These are phyloP conservation scores for Drosophila novamexicana DNA, from an alignment of 1,140 invertebrate genomes.

Conservation along the genomic window DNA sequence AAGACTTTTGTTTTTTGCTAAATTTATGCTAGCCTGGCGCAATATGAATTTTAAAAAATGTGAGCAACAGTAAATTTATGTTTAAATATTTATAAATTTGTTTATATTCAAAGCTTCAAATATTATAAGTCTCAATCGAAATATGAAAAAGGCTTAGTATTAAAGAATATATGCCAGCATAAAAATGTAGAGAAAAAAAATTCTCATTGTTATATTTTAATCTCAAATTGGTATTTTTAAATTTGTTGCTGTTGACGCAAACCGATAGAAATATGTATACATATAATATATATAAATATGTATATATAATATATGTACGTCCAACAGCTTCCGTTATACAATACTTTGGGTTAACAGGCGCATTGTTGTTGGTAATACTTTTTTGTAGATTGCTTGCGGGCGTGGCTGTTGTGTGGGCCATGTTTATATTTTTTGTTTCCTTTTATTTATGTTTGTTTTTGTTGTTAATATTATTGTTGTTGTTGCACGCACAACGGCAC, in stretches of 20 bases:
- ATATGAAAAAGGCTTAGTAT: too few species aligned
- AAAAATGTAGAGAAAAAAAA: too few species aligned
- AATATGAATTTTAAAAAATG: too few species aligned
- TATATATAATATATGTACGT: background rate
- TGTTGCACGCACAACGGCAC: conserved; percentile 40
- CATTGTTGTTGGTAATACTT: conserved; percentile 33
- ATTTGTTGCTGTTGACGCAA: background rate
- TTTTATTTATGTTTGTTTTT: conserved; percentile 38
- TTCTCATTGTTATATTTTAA: background rate
- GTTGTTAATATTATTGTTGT: conserved; percentile 46
- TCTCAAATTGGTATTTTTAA: background rate
- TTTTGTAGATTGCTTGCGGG: conserved; percentile 40
- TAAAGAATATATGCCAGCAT: background rate
- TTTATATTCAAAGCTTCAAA: too few species aligned
- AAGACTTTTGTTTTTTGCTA: too few species aligned
- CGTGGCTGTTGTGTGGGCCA: conserved; percentile 37
- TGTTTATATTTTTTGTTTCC: conserved; percentile 45
- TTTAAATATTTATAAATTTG: too few species aligned
- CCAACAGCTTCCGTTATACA: conserved; percentile 32
- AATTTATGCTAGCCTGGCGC: too few species aligned
- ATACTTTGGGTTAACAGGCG: conserved; percentile 37
- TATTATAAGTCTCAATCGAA: too few species aligned
- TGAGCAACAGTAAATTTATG: too few species aligned
- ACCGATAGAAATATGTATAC: background rate
- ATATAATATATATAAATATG: background rate